Base-by-base conservation (phyloP, 1,140 invertebrate species). In the Drosophila erecta region DNA sequence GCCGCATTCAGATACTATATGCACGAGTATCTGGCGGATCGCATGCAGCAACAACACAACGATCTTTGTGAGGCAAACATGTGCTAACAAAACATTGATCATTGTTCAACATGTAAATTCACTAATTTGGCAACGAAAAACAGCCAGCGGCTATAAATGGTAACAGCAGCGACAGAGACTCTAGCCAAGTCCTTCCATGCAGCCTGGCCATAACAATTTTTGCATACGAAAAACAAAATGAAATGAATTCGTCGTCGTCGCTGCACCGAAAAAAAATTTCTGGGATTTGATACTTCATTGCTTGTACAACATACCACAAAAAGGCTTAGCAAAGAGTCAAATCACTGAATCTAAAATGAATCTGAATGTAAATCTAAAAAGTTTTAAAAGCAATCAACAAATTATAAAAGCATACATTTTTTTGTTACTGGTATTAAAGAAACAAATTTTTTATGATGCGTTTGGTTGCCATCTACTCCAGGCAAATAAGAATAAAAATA, bases 31-130 rank as follows among this genome's bases (percentile, higher is more conserved):
- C 74, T 76, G 47, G 35, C 70, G 49, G 47, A 69, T 67, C 73
- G 61, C 56, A 38, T 53, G 50, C 59, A 65, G 57, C 50, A 17
- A 49, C 38, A 61, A 43, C 55, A 64, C 57, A 67, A 22, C 37
- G 37, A 58, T 47, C 43, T 61, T 38, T 71, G 70, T 76, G 74
- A 83, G 74, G 83, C 81, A 70, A 89, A 89, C 84, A 89, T 89
- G 81, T 89, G 84, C 86, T 84, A 89, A 89, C 79, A 89, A 89
- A 89, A 89, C 84, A 89, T 89, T 89, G 84, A 89, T 89, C 84
- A 89, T 89, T 89, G 84, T 89, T 89, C 84, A 89, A 89, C 84
- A 89, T 89, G 84, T 89, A 89, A 89, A 89, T 89, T 89, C 84
- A 84, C 84, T 89, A 89, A 89, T 89, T 89, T 89, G 84, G 84